Percentiles rank a stretch among this genome's conserved stretches.
Evolutionary conservation across 2,797 vertebrate genomes (phyloP).

Genomic region (Falco concolor): DNA sequence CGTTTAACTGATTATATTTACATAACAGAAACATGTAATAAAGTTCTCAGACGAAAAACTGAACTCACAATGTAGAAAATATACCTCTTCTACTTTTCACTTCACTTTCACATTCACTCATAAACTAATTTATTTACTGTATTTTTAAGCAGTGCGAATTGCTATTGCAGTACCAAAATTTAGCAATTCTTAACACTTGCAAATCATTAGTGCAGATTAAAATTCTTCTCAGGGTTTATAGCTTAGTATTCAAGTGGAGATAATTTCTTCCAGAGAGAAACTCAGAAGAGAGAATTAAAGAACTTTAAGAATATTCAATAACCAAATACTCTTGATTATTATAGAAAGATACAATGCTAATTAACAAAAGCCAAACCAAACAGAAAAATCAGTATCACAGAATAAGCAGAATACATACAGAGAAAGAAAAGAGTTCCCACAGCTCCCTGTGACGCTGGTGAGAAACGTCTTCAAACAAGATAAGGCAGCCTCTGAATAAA

Average conservation of each 20-base stretch:
- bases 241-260: neutral
- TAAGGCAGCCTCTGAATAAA: constrained; percentile 39
- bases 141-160: neutral
- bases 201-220: neutral
- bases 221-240: constrained; percentile 3
- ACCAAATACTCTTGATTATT: neutral
- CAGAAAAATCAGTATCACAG: neutral
- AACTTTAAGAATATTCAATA: neutral
- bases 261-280: neutral
- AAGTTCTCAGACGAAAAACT: neutral
- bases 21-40: neutral
- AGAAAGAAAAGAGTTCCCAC: constrained; percentile 13
- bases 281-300: neutral
- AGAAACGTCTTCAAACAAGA: constrained; percentile 27
- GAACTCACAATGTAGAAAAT: neutral
- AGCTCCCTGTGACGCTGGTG: constrained; percentile 25
- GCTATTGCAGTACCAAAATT: neutral
- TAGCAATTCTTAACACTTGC: neutral
- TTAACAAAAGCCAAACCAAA: neutral
- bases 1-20: neutral
- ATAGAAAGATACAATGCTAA: neutral
- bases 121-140: neutral
- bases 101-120: neutral
- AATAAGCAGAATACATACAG: constrained; percentile 27
- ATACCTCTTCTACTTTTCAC: neutral